phyloP scores from a whole-genome alignment of 1,140 invertebrate species.

The Drosophila sechellia region DNA sequence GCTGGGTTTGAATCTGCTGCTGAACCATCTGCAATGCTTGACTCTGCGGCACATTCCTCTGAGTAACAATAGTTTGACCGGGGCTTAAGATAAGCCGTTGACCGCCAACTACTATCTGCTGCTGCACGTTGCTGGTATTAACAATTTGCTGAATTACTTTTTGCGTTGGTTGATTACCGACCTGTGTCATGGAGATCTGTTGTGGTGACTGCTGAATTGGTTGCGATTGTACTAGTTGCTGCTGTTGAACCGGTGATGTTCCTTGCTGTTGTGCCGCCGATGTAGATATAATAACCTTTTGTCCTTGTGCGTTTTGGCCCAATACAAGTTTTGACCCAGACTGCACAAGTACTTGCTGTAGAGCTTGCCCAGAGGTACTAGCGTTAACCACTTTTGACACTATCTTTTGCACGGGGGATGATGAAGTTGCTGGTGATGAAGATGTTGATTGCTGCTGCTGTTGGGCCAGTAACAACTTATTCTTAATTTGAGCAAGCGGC shows the following conservation, averaged over 20 bases:
- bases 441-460: conserved; percentile 44
- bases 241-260: conserved; percentile 52
- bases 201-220: conserved; percentile 57
- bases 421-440: conserved; percentile 10
- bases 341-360: conserved; percentile 80
- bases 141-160: conserved; percentile 83
- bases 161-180: conserved; percentile 64
- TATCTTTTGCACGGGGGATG: conserved; percentile 60
- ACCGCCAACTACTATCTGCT: conserved; percentile 80
- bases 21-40: conserved; percentile 76
- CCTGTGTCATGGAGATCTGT: conserved; percentile 65
- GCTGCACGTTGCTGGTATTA: conserved; percentile 83
- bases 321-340: conserved; percentile 75
- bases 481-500: conserved; percentile 68
- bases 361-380: conserved; percentile 37
- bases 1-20: conserved; percentile 81
- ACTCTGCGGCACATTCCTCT: conserved; percentile 72
- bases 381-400: conserved; percentile 48
- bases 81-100: conserved; percentile 82
- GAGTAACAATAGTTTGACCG: conserved; percentile 81
- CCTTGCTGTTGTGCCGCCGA: conserved; percentile 47
- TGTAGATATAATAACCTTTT: conserved; percentile 78
- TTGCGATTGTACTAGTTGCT: conserved; percentile 72
- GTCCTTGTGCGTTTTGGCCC: conserved; percentile 77
- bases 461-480: conserved; percentile 62